Evolutionary conservation across 1,140 invertebrate species (phyloP), one percentile per base, ranked within the genome.

Genomic region (Goniozus legneri): DNA sequence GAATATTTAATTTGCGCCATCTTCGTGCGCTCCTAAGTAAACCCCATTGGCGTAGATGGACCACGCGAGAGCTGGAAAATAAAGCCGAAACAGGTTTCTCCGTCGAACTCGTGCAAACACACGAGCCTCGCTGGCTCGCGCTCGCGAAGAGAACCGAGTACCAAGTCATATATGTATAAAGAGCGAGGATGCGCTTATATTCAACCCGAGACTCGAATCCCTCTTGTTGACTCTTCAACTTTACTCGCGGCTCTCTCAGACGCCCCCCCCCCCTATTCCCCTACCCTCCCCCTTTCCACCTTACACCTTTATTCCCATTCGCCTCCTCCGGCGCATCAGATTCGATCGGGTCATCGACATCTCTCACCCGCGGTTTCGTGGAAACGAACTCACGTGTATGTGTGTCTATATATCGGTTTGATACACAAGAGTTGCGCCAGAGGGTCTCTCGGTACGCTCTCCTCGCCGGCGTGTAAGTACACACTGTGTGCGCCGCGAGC

Each of bases 201-300:
- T n/a, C n/a, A n/a, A n/a, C n/a, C n/a, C n/a, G n/a, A n/a, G n/a
- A n/a, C n/a, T n/a, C n/a, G n/a, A n/a, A n/a, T n/a, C 54, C 47
- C 53, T 62, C 57, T 65, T 68, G 61, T 68, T 68, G 65, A 68
- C 65, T 68, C 62, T 67, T 68, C 64, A 64, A 68, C 65, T 67
- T 68, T 67, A 59, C 61, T 64, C 62, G 56, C 51, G 51, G 44
- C 55, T 49, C 52, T 49, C 44, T 41, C 37, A 27, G 18, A 4
- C 35, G 15, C 16, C 27, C 36, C 32, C 31, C 31, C 27, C 31
- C 8, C 30, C 24, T 30, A 15, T 32, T 8, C 3, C 20, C 16
- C 20, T 22, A 27, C 33, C 18, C 20, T 18, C 20, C 12, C 16
- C 41, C 21, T 48, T 47, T 37, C 38, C 10, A 7, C 42, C 31